These are phyloP conservation scores for Cephus cinctus DNA, from an alignment of 1,140 invertebrate genomes.

Conservation along the genomic window DNA sequence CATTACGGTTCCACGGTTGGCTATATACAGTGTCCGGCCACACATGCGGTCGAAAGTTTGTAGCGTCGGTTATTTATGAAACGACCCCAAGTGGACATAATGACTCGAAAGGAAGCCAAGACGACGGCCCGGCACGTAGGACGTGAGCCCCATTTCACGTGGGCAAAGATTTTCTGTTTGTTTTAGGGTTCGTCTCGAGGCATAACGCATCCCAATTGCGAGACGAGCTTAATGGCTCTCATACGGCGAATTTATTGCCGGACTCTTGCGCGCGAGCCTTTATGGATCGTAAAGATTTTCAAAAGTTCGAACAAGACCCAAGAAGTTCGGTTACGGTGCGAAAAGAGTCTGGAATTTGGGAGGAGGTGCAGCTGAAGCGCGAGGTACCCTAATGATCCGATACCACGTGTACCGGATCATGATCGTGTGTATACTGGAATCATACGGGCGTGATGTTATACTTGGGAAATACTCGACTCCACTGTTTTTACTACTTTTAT, in stretches of 20 bases:
- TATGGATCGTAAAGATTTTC: constrained; percentile 41
- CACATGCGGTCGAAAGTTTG: too few relatives aligned
- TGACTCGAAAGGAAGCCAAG: constrained; percentile 19
- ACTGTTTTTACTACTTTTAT: too few relatives aligned
- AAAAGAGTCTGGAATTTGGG: not conserved
- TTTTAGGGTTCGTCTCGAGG: constrained; percentile 25
- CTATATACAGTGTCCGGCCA: too few relatives aligned
- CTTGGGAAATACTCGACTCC: too few relatives aligned
- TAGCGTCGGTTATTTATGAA: constrained; percentile 29
- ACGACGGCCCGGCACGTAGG: constrained; percentile 11
- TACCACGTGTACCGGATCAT: too few relatives aligned
- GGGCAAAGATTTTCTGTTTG: constrained; percentile 26
- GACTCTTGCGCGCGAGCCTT: constrained; percentile 27
- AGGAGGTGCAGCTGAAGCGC: constrained; percentile 7
- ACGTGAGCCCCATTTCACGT: constrained; percentile 11
- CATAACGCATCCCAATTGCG: not conserved
- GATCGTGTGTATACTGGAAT: too few relatives aligned
- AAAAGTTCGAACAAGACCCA: constrained; percentile 31
- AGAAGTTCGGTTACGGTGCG: constrained; percentile 24
- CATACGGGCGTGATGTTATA: too few relatives aligned
- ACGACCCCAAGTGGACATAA: constrained; percentile 18
- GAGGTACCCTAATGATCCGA: too few relatives aligned
- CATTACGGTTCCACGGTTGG: too few relatives aligned
- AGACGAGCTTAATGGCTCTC: constrained; percentile 31
- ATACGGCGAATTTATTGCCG: not conserved